phyloP scores from a whole-genome alignment of 2,888 invertebrate genomes.

The Himalopsyche japonica region DNA sequence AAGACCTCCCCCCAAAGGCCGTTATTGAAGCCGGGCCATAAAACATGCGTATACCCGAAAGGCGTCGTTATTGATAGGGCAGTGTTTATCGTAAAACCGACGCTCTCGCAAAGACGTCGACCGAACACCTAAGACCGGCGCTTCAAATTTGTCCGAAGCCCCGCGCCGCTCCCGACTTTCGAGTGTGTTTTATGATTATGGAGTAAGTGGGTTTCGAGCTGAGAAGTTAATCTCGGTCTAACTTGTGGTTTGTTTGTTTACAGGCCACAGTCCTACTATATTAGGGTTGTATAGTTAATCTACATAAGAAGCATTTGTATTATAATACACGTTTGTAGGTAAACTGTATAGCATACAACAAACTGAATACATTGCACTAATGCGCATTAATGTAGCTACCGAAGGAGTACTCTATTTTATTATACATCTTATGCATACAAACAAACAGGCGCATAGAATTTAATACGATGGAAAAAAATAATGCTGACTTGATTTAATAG shows the following conservation, averaged over 20 bases:
- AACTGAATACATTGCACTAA: background rate
- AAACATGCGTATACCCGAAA: background rate
- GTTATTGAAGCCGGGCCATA: background rate
- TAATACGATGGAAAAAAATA: background rate
- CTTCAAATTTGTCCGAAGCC: background rate
- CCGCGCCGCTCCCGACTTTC: background rate
- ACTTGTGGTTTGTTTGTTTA: conserved; percentile 5
- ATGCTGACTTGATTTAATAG: background rate
- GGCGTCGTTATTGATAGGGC: background rate
- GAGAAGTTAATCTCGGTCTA: background rate
- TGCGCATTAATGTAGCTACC: background rate
- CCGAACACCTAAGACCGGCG: background rate
- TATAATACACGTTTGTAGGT: background rate
- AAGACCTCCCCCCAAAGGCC: background rate
- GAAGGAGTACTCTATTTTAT: background rate
- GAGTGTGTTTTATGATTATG: background rate
- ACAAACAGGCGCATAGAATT: background rate
- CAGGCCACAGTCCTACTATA: background rate
- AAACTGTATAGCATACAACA: background rate
- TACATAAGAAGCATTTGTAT: conserved; percentile 6
- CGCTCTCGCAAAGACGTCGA: background rate
- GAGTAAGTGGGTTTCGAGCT: background rate
- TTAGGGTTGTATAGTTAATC: background rate
- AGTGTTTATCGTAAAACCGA: background rate
- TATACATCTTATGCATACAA: background rate